A percentile compares a stretch with the other conserved stretches of the same genome.
Conservation (phyloP, 2,888 invertebrate genomes). For the Drosophila demipolita region DNA sequence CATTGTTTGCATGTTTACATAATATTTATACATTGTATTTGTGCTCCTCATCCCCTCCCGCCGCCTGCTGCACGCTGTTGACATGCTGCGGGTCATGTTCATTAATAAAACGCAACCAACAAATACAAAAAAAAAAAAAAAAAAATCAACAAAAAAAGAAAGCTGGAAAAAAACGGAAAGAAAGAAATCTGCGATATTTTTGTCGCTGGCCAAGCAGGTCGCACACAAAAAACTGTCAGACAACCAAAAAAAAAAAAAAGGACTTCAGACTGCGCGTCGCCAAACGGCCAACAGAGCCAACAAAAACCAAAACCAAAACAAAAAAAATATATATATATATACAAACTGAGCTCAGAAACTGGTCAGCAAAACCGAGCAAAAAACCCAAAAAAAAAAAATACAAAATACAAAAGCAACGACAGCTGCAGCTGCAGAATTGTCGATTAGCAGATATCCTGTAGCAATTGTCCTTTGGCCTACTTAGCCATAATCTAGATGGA, state of each 20-base stretch:
- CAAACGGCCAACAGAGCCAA: conserved; percentile 23
- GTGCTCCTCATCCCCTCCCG: neutral
- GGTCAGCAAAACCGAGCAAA: neutral
- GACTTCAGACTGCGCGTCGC: conserved; percentile 71
- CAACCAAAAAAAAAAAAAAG: conserved; percentile 64
- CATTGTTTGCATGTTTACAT: conserved; percentile 80
- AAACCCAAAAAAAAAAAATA: too few species aligned
- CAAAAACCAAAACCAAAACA: neutral
- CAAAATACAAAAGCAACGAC: neutral
- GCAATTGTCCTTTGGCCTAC: neutral
- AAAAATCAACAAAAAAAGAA: neutral
- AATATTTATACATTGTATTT: conserved; percentile 76
- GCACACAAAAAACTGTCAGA: conserved; percentile 36
- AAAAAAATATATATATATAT: neutral
- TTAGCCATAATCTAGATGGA: neutral
- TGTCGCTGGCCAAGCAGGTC: conserved; percentile 24
- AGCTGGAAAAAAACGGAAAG: neutral
- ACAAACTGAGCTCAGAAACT: neutral
- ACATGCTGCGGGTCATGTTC: conserved; percentile 69
- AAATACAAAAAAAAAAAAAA: conserved; percentile 47
- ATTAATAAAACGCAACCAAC: conserved; percentile 67
- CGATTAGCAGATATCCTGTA: neutral
- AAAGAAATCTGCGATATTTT: conserved; percentile 50
- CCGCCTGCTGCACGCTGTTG: conserved; percentile 42
- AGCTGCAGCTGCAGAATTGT: neutral